Conservation (phyloP, 1,140 invertebrate species). For the Hyles vespertilio region DNA sequence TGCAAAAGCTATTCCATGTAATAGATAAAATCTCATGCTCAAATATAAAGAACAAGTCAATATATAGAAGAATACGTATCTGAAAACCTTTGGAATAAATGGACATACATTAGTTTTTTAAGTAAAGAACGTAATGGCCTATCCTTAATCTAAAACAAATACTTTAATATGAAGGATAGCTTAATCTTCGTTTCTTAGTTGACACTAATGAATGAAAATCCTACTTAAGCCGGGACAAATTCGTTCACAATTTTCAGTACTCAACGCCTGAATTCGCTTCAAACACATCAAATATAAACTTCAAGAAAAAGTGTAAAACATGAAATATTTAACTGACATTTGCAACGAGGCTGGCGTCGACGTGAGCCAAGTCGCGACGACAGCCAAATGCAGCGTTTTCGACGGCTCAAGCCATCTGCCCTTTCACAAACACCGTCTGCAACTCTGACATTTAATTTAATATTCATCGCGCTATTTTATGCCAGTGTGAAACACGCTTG, state of each 20-base stretch:
- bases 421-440: constrained; percentile 28
- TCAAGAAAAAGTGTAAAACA: no score
- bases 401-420: constrained; percentile 18
- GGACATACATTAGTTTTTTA: no score
- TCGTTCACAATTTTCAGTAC: no score
- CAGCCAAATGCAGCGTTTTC: constrained; percentile 14
- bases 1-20: no score
- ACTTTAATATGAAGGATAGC: background rate
- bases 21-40: no score
- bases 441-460: constrained; percentile 31
- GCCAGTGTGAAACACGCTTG: constrained; percentile 6
- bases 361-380: constrained; percentile 1
- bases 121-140: no score
- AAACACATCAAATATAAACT: no score
- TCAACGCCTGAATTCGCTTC: no score
- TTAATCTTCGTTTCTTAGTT: background rate
- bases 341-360: background rate
- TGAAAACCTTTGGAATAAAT: no score
- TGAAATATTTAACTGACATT: background rate
- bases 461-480: constrained; percentile 25
- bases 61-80: no score
- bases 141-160: background rate
- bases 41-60: no score
- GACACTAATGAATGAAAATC: background rate
- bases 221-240: background rate